Evolutionary conservation across 2,888 invertebrate species (phyloP), one percentile per base, ranked within the genome.

Genomic region (Drosophila fulvimacula): DNA sequence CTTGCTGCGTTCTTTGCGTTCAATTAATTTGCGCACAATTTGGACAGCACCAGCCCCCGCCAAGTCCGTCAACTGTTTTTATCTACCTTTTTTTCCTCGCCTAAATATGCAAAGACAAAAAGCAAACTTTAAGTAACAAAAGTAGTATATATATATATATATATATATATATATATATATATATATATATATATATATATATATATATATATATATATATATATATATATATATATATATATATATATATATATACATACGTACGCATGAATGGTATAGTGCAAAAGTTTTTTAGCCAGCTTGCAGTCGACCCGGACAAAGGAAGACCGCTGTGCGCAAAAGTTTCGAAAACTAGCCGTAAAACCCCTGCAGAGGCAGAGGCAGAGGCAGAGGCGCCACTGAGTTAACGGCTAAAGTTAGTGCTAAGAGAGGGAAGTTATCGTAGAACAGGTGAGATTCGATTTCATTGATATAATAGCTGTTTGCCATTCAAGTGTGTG

Each of bases 21-120:
- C 89, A 85, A 85, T 85, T 85, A 85, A 85, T 89, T 85, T 85
- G 88, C 88, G 80, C 88, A 80, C 88, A 89, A 85, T 85, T 89
- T 82, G 83, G 82, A 73, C 74, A 69, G 84, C 69, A 65, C 77
- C 67, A 63, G 70, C 63, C 56, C 66, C 51, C 51, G 19, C 65
- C 69, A 70, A 69, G 79, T 85, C 60, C 62, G 82, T 76, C 80
- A 82, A 73, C 82, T 79, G 79, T 81, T 57, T 39, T 41, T 36
- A 55, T 51, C 56, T 59, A 36, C 38, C 32, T 53, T 75, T 75
- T 65, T 69, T 62, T 61, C 41, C 30, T 7, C 58, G 17, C 44
- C 46, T 41, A 76, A 72, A 70, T 75, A 78, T 83, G 81, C 72
- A 70, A 87, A 88, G 88, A 87, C 82, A 89, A 79, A 87, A 85